Percentiles rank a stretch among this genome's conserved stretches.
These are phyloP conservation scores for Thereuonema tuberculata DNA, from an alignment of 1,140 invertebrate genomes.

Conservation along the genomic window DNA sequence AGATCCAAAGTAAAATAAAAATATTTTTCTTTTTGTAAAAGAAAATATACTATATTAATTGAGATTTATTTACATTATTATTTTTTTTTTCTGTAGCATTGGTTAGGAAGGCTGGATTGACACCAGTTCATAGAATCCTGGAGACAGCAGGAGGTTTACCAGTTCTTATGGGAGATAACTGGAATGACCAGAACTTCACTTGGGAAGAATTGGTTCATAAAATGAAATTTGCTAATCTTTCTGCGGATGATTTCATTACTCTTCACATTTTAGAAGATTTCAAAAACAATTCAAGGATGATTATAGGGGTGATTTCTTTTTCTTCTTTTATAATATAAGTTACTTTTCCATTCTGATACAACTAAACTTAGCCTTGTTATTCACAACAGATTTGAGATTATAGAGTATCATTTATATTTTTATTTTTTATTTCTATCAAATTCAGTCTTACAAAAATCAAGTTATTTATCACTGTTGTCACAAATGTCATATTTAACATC, in stretches of 20 bases:
- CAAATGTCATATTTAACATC: not conserved
- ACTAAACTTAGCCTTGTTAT: no score
- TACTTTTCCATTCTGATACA: no score
- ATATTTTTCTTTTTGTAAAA: not conserved
- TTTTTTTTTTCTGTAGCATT: not conserved
- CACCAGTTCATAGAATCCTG: conserved; percentile 5
- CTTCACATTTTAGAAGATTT: not conserved
- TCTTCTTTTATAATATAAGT: no score
- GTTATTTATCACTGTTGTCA: not conserved
- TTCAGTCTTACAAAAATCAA: no score
- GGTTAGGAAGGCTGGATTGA: not conserved
- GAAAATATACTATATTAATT: no score
- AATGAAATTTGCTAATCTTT: no score
- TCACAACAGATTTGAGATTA: no score
- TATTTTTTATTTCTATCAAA: no score
- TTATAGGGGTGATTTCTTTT: not conserved
- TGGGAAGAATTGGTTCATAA: no score
- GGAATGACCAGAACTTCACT: conserved; percentile 1
- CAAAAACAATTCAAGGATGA: not conserved
- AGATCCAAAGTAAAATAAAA: not conserved
- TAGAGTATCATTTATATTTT: no score
- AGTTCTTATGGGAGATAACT: conserved; percentile 5
- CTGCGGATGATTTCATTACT: no score
- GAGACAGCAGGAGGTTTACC: conserved; percentile 10
- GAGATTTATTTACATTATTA: no score